A percentile compares a stretch with the other conserved stretches of the same genome.
Conservation (phyloP, 2,888 invertebrate species). For the Ophion obscuratus region DNA sequence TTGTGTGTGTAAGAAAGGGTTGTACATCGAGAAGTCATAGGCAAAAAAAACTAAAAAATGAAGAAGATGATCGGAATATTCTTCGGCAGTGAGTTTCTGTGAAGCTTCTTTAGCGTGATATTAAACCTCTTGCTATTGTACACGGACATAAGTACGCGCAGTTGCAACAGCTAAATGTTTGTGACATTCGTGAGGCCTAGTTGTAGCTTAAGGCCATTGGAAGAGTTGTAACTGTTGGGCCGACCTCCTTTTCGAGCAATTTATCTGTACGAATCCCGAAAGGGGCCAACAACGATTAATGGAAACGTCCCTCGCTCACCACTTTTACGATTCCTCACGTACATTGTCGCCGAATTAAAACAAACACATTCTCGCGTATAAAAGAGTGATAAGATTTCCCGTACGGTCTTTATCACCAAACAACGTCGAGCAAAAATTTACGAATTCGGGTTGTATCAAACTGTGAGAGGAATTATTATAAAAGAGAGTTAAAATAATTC, state of each 20-base stretch:
- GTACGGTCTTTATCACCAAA: not conserved
- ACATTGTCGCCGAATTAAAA: conserved; percentile 38
- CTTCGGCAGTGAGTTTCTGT: not conserved
- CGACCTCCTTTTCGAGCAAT: conserved; percentile 67
- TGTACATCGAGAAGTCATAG: not conserved
- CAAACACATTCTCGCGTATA: conserved; percentile 9
- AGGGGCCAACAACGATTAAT: conserved; percentile 68
- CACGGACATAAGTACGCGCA: conserved; percentile 1
- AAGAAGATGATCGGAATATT: conserved; percentile 34
- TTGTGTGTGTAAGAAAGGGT: no score
- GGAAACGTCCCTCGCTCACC: conserved; percentile 55
- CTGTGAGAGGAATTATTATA: no score
- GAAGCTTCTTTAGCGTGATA: conserved; percentile 39
- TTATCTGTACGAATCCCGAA: conserved; percentile 66
- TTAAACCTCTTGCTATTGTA: not conserved
- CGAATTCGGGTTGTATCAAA: no score
- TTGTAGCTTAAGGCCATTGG: conserved; percentile 57
- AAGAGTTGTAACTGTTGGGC: conserved; percentile 45
- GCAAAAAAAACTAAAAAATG: not conserved
- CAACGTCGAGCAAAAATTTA: no score
- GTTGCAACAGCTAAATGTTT: conserved; percentile 53
- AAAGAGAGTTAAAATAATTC: not conserved
- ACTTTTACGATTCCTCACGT: conserved; percentile 53
- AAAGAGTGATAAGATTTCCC: conserved; percentile 21
- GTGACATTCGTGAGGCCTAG: conserved; percentile 68